Percentiles rank a stretch among this genome's conserved stretches.
These are phyloP conservation scores for Hylia prasina DNA, from an alignment of 2,113 vertebrate genomes.

Conservation along the genomic window DNA sequence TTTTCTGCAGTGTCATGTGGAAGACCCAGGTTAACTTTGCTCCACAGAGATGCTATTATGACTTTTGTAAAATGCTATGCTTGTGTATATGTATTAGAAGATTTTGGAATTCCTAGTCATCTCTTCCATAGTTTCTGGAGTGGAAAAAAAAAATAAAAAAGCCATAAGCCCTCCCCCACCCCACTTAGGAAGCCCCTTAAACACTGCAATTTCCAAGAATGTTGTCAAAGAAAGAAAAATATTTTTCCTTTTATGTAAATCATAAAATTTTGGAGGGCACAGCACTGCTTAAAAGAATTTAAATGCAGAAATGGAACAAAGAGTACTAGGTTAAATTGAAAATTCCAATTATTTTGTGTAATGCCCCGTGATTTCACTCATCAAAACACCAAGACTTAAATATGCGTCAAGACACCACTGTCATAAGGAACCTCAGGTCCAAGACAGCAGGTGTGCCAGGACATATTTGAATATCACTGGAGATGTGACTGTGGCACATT, in stretches of 20 bases:
- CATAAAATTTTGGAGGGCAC: not conserved
- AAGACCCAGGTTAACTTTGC: not conserved
- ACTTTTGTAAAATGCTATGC: not conserved
- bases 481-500: not conserved
- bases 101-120: not conserved
- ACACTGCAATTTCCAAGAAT: not conserved
- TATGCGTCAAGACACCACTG: not conserved
- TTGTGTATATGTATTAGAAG: not conserved
- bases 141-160: not conserved
- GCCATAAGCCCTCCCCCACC: rapidly evolving
- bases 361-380: not conserved
- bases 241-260: not conserved
- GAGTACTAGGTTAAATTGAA: not conserved
- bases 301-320: not conserved
- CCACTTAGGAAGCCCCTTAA: not conserved
- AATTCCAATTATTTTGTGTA: not conserved
- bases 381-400: not conserved
- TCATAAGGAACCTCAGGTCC: not conserved
- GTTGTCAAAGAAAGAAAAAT: not conserved
- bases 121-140: not conserved
- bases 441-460: not conserved
- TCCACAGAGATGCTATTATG: not conserved
- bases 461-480: not conserved
- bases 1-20: not conserved
- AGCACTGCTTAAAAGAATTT: not conserved